Evolutionary conservation across 2,888 invertebrate species (phyloP), one percentile per base, ranked within the genome.

Genomic region (Melipona beecheii): DNA sequence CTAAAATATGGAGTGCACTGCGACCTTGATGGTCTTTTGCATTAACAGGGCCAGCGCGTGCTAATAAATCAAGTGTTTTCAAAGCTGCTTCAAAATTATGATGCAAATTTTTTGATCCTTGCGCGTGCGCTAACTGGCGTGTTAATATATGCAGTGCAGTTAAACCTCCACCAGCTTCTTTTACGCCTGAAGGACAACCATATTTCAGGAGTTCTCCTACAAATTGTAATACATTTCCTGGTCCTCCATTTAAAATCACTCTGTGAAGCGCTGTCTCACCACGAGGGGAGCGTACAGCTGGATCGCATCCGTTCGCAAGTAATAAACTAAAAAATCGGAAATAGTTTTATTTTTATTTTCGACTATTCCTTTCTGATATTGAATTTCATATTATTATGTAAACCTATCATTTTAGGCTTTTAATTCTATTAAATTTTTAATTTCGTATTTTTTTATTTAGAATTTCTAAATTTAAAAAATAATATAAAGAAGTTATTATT

Each of bases 201-300:
- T 93, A 89, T 66, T 92, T 91, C 54, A 94, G 82, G 6, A 94
- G 91, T 72, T 92, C 89, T 73, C 87, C 91, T 17, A 94, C 93
- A 75, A 93, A 92, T 80, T 91, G 90, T 11, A 89, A 86, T 13
- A 92, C 91, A 31, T 90, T 91, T 52, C 90, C 89, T 60, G 92
- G 90, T 5, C 91, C 90, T 43, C 91, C 91, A 66, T 92, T 92
- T 52, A 91, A 84, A 70, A 94, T 93, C 31, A 91, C 93, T 71
- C 93, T 89, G 81, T 94, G 94, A 6, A 94, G 89, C 0, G 94
- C 94, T 11, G 93, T 94, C 86, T 94, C 94, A 5, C 94, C 94
- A 36, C 93, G 91, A 6, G 93, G 92, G 21, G 94, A 93, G 81
- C 94, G 91, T 24, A 91, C 91, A 77, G 92, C 92, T 83, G 93